These are phyloP conservation scores for Nasonia longicornis DNA, from an alignment of 1,140 invertebrate genomes.

Conservation along the genomic window DNA sequence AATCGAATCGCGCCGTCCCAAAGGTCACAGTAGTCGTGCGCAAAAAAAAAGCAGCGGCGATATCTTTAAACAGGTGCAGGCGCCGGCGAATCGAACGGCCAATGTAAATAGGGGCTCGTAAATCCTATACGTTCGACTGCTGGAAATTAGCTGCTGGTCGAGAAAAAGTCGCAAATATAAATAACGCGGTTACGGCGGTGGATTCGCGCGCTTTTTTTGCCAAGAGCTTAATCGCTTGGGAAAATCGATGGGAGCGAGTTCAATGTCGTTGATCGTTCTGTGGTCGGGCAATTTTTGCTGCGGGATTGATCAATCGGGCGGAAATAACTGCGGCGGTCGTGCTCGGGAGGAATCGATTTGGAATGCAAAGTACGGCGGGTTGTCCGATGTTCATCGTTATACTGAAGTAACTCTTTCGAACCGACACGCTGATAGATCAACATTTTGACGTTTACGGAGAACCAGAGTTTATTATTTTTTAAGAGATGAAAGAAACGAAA, in stretches of 20 bases:
- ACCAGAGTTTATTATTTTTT: too few species aligned
- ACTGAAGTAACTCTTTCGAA: too few species aligned
- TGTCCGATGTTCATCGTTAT: too few species aligned
- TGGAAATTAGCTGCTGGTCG: neutral
- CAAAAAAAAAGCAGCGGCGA: neutral
- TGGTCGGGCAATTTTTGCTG: neutral
- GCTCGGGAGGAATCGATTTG: too few species aligned
- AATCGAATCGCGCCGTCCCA: neutral
- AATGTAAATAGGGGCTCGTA: slow-evolving; percentile 14
- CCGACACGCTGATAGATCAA: too few species aligned
- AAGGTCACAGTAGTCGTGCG: neutral
- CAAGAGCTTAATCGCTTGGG: neutral
- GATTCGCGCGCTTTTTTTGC: neutral
- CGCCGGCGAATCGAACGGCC: neutral
- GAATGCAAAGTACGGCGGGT: too few species aligned
- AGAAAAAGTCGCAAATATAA: slow-evolving; percentile 1
- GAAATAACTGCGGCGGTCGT: too few species aligned
- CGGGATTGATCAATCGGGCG: neutral
- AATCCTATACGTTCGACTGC: neutral
- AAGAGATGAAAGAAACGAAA: too few species aligned
- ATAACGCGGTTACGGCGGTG: neutral
- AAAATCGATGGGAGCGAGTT: neutral
- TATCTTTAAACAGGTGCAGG: neutral
- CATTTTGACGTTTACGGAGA: too few species aligned
- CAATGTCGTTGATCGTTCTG: neutral